A percentile compares a stretch with the other conserved stretches of the same genome.
Evolutionary conservation across 2,888 invertebrate genomes (phyloP).

Genomic region (Trissoscelio sp.): DNA sequence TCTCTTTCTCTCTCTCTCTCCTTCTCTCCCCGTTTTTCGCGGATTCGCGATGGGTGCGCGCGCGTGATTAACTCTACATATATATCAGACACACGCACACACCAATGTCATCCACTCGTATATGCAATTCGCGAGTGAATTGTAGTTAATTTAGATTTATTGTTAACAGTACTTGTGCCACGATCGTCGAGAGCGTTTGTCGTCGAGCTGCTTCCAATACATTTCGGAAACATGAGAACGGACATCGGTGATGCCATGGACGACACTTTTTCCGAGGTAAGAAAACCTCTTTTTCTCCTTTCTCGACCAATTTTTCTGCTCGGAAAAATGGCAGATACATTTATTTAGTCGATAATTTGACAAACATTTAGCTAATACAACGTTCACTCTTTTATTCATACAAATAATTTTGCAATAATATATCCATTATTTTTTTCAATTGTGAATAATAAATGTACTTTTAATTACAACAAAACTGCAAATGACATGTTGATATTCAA

Average conservation of each 20-base stretch:
- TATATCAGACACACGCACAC: slow-evolving; percentile 15
- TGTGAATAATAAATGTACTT: neutral
- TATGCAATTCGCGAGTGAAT: slow-evolving; percentile 48
- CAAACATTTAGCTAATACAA: neutral
- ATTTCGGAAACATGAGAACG: slow-evolving; percentile 75
- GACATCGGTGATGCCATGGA: slow-evolving; percentile 80
- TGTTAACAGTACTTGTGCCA: slow-evolving; percentile 63
- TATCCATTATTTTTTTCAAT: too few species aligned
- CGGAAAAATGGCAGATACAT: slow-evolving; percentile 25
- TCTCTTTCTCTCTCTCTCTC: slow-evolving; percentile 28
- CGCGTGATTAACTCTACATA: slow-evolving; percentile 46
- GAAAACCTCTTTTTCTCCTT: neutral
- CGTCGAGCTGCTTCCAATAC: slow-evolving; percentile 73
- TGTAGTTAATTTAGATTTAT: slow-evolving; percentile 62
- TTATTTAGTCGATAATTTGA: slow-evolving; percentile 16
- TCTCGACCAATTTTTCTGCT: neutral
- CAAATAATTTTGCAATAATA: too few species aligned
- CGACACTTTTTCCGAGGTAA: slow-evolving; percentile 80
- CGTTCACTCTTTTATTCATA: too few species aligned
- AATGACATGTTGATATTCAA: neutral
- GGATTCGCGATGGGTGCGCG: slow-evolving; percentile 51
- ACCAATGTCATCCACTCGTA: slow-evolving; percentile 11
- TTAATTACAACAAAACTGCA: neutral
- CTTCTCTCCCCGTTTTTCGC: slow-evolving; percentile 36
- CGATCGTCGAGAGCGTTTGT: slow-evolving; percentile 76